These are phyloP conservation scores for Anastatus disparis DNA, from an alignment of 1,140 invertebrate genomes.

Conservation along the genomic window DNA sequence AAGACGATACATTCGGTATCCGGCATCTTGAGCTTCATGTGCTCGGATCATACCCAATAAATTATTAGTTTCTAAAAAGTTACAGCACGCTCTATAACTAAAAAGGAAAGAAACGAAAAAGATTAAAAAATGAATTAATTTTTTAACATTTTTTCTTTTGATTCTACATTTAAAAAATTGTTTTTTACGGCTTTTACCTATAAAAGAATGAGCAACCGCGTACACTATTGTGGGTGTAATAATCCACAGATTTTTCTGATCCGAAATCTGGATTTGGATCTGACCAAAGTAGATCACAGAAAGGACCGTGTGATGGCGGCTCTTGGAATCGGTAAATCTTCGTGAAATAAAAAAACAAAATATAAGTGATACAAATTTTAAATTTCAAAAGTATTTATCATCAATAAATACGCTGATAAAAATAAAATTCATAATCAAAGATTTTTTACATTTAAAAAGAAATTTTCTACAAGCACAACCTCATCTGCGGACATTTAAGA, in stretches of 20 bases:
- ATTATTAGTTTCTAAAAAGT: conserved; percentile 99
- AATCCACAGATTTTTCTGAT: conserved; percentile 99
- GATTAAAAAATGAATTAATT: not conserved
- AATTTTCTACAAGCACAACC: too few species aligned
- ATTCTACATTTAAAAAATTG: too few species aligned
- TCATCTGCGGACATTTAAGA: too few species aligned
- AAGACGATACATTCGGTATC: conserved; percentile 99
- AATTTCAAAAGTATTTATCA: too few species aligned
- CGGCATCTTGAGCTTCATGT: conserved; percentile 99
- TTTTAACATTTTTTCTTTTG: too few species aligned
- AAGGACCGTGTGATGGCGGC: conserved; percentile 98
- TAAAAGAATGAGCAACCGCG: conserved; percentile 99
- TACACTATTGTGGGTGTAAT: conserved; percentile 99
- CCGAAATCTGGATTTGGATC: conserved; percentile 99
- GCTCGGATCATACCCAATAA: conserved; percentile 99
- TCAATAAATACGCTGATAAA: too few species aligned
- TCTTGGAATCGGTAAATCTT: conserved; percentile 99
- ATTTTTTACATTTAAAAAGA: too few species aligned
- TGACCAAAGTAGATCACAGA: conserved; percentile 99
- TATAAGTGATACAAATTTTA: not conserved
- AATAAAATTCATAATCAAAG: too few species aligned
- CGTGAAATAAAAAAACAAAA: conserved; percentile 58
- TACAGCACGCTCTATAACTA: conserved; percentile 99
- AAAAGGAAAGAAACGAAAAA: not conserved
- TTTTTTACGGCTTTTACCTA: conserved; percentile 70